Evolutionary conservation across 2,113 vertebrate species (phyloP), one percentile per base, ranked within the genome.

Genomic region (Apistogramma diplotaenia): DNA sequence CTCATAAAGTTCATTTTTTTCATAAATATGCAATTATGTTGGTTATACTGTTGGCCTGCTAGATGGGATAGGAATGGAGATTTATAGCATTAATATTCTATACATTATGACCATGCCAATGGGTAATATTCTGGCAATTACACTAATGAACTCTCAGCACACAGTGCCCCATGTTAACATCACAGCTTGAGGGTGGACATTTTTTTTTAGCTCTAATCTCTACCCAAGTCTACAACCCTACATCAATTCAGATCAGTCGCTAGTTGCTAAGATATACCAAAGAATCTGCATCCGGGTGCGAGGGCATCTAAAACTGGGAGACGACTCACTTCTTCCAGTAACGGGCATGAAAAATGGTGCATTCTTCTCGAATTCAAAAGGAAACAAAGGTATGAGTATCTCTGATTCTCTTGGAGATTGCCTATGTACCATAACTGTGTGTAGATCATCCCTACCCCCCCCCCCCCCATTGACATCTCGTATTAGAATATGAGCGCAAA

Each of bases 81-180:
- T 89, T 92, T 91, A 89, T 86, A 65, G 84, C 74, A 86, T 93
- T 93, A 91, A 91, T 89, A 90, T 92, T 91, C 84, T 73, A 90
- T 89, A 92, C 85, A 90, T 91, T 90, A 90, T 85, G 91, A 88
- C 87, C 87, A 81, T 81, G 89, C 93, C 90, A 93, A 72, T 89
- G 91, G 91, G 88, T 89, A 85, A 93, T 92, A 93, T 90, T 90
- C 80, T 88, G 80, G 81, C 90, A 92, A 93, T 93, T 91, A 93
- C 85, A 89, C 90, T 92, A 92, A 92, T 93, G 93, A 93, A 92
- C 83, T 92, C 90, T 89, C 85, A 57, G 87, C 88, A 84, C 46
- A 89, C 87, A 55, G 67, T 89, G 92, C 81, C 82, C 78, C 84
- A 31, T 89, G 91, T 92, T 93, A 93, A 91, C 91, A 91, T 90